These are phyloP conservation scores for Calephelis virginiensis DNA, from an alignment of 1,140 invertebrate genomes.

Conservation along the genomic window DNA sequence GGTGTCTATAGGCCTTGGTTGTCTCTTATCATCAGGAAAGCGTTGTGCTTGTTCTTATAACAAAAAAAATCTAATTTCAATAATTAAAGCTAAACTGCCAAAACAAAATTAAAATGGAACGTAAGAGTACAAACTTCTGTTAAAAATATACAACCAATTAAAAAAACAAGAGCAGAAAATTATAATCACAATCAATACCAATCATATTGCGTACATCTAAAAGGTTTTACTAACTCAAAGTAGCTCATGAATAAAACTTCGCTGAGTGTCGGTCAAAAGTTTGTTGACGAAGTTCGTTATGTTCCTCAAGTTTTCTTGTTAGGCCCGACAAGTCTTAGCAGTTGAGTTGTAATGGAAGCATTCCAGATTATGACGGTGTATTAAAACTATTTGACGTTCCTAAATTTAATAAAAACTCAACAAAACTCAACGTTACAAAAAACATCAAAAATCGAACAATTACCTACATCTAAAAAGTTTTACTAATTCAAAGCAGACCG, in stretches of 20 bases:
- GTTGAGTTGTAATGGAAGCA: slow-evolving; percentile 12
- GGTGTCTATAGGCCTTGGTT: no score
- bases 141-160: no score
- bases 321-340: slow-evolving; percentile 17
- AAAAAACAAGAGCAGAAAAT: no score
- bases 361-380: slow-evolving; percentile 6
- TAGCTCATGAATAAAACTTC: slow-evolving; percentile 21
- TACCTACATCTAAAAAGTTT: background rate
- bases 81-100: no score
- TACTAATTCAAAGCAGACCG: slow-evolving; percentile 18
- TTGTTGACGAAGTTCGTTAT: slow-evolving; percentile 17
- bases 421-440: no score
- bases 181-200: background rate
- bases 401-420: no score
- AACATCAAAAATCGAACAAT: no score
- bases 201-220: background rate
- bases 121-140: no score
- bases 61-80: no score
- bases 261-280: slow-evolving; percentile 19
- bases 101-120: no score
- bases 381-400: background rate
- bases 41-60: no score
- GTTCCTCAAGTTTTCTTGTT: slow-evolving; percentile 23
- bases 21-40: no score
- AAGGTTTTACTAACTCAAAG: slow-evolving; percentile 17